phyloP scores from a whole-genome alignment of 2,888 invertebrate species.

The Ichneumoninae sp. region DNA sequence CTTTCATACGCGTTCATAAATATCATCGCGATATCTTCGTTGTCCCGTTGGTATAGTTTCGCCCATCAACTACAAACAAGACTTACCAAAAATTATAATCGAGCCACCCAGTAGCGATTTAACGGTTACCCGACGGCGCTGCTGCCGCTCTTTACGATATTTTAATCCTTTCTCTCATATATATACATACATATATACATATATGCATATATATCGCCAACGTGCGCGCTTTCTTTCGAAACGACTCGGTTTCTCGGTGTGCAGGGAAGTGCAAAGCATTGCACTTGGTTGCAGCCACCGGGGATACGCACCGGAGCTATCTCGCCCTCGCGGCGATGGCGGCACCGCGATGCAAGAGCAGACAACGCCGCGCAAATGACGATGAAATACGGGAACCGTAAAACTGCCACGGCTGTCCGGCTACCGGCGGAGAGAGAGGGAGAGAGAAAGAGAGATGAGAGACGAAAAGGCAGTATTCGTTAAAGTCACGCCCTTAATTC shows the following conservation, averaged over 20 bases:
- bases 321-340: constrained; percentile 15
- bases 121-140: constrained; percentile 38
- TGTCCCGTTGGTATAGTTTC: constrained; percentile 39
- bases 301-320: constrained; percentile 46
- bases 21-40: constrained; percentile 34
- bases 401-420: constrained; percentile 63
- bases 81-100: constrained; percentile 50
- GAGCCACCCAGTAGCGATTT: constrained; percentile 71
- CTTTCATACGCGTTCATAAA: constrained; percentile 12
- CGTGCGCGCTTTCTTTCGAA: constrained; percentile 1
- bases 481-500: constrained; percentile 65
- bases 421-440: constrained; percentile 18
- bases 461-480: constrained; percentile 40
- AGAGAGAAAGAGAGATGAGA: constrained; percentile 20
- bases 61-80: constrained; percentile 32
- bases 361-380: constrained; percentile 70
- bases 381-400: constrained; percentile 73
- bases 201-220: not conserved
- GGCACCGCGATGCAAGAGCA: constrained; percentile 32
- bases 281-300: constrained; percentile 39
- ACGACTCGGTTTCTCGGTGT: constrained; percentile 1
- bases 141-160: constrained; percentile 71
- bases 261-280: constrained; percentile 31
- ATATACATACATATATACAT: not conserved
- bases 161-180: constrained; percentile 71